These are phyloP conservation scores for Criorhina ranunculi DNA, from an alignment of 2,888 invertebrate species.

Conservation along the genomic window DNA sequence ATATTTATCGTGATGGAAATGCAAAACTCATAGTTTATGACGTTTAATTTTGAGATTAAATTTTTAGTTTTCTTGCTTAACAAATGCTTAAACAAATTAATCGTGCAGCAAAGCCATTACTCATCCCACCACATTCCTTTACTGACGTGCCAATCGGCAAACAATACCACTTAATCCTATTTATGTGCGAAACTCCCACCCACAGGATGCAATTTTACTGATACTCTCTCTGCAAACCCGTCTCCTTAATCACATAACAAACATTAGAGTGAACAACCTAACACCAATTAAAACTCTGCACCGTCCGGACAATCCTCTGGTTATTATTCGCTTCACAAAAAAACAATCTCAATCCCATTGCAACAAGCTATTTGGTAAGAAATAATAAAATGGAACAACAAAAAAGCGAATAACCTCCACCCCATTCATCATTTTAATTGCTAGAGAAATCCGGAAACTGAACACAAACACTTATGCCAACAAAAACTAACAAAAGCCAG, in stretches of 20 bases:
- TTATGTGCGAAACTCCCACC: conserved; percentile 2
- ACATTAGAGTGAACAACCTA: conserved; percentile 29
- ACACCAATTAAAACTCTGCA: conserved; percentile 46
- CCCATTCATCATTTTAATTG: conserved; percentile 76
- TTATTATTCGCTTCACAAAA: conserved; percentile 21
- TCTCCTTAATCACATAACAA: conserved; percentile 30
- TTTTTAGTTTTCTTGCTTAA: background rate
- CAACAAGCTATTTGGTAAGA: conserved; percentile 56
- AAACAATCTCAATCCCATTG: conserved; percentile 44
- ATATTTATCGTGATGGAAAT: no score
- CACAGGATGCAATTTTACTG: background rate
- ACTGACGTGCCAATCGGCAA: conserved; percentile 10
- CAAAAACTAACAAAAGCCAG: conserved; percentile 22
- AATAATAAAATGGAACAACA: conserved; percentile 2
- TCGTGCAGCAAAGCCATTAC: background rate
- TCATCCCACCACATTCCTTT: background rate
- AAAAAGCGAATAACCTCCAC: conserved; percentile 42
- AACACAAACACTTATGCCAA: conserved; percentile 51
- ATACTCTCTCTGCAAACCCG: conserved; percentile 2
- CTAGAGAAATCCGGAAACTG: conserved; percentile 57
- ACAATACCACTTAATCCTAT: conserved; percentile 3
- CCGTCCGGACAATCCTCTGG: background rate
- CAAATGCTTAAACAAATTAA: background rate
- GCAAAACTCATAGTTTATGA: no score
- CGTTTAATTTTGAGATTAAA: background rate